Conservation (phyloP, 2,113 vertebrate genomes). For the Alces alces region DNA sequence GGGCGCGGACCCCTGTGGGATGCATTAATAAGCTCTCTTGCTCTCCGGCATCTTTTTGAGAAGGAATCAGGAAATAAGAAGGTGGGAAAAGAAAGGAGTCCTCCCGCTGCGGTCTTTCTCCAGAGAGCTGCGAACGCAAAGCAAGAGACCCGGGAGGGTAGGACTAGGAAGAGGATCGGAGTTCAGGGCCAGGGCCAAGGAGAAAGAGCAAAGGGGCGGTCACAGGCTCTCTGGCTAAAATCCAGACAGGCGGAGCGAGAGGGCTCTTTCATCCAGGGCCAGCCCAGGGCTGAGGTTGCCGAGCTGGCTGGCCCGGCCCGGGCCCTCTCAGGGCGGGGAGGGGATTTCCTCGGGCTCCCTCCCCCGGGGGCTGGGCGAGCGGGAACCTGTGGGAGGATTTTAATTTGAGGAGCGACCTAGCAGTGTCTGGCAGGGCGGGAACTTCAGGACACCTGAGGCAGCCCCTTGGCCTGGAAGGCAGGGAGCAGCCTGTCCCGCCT, state of each 20-base stretch:
- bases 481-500: background rate
- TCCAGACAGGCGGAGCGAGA: background rate
- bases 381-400: slow-evolving; percentile 18
- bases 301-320: background rate
- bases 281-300: background rate
- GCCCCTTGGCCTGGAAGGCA: background rate
- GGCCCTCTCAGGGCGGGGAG: slow-evolving; percentile 8
- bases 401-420: background rate
- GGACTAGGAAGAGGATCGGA: background rate
- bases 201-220: background rate
- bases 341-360: slow-evolving; percentile 48
- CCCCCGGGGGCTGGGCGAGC: background rate
- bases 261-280: slow-evolving; percentile 60
- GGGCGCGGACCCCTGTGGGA: background rate
- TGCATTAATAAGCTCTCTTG: background rate
- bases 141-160: background rate
- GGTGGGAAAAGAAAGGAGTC: background rate
- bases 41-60: background rate
- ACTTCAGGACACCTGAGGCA: background rate
- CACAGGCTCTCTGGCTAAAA: slow-evolving; percentile 10
- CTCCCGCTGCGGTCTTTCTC: background rate
- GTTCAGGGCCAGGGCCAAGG: background rate
- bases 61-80: background rate
- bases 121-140: background rate
- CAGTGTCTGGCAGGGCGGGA: background rate